Evolutionary conservation across 2,888 invertebrate genomes (phyloP).

Genomic region (Athalia cordata): DNA sequence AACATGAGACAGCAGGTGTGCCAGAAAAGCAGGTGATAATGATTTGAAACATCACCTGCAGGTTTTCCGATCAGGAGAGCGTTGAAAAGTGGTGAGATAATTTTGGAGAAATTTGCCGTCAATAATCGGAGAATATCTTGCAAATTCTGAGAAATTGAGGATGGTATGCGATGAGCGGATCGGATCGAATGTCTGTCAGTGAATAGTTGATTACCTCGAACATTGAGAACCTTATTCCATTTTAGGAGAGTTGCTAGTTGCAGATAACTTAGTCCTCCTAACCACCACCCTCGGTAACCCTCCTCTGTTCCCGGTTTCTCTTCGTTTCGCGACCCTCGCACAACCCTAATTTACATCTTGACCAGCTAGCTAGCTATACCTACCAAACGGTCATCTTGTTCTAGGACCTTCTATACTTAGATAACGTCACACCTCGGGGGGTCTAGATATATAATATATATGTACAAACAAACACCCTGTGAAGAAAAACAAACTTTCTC

Average conservation of each 20-base stretch:
- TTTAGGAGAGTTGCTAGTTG: constrained; percentile 69
- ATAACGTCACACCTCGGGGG: constrained; percentile 15
- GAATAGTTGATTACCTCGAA: constrained; percentile 16
- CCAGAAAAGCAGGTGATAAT: too few species aligned
- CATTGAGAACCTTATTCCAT: constrained; percentile 68
- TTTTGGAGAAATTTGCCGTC: too few species aligned
- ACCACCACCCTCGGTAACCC: constrained; percentile 52
- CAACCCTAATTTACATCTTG: constrained; percentile 62
- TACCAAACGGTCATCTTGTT: constrained; percentile 65
- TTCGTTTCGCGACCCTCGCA: constrained; percentile 55
- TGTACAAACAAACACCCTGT: not conserved
- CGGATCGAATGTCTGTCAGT: not conserved
- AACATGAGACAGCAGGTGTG: too few species aligned
- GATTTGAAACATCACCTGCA: too few species aligned
- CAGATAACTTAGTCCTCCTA: constrained; percentile 70
- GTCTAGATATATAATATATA: constrained; percentile 5
- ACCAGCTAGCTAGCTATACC: constrained; percentile 48
- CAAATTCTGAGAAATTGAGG: too few species aligned
- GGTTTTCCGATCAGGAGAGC: too few species aligned
- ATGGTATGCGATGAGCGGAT: not conserved
- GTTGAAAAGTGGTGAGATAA: too few species aligned
- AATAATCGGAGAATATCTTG: too few species aligned
- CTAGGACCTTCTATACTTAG: constrained; percentile 42
- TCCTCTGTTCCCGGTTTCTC: constrained; percentile 50
- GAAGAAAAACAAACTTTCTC: not conserved